A percentile compares a stretch with the other conserved stretches of the same genome.
These are phyloP conservation scores for Eulithis testata DNA, from an alignment of 2,888 invertebrate species.

Conservation along the genomic window DNA sequence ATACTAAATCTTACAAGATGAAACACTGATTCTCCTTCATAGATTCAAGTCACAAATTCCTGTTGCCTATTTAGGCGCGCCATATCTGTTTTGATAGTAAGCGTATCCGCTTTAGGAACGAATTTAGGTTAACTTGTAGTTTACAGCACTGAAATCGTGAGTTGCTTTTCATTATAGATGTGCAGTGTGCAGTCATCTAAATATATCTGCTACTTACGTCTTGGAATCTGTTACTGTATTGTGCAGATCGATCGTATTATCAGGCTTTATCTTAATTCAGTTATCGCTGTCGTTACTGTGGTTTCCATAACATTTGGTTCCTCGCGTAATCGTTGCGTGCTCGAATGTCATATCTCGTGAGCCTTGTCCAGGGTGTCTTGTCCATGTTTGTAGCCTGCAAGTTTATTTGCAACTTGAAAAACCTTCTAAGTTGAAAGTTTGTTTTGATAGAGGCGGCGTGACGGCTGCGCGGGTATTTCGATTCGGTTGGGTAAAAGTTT, in stretches of 20 bases:
- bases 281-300: slow-evolving; percentile 51
- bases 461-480: slow-evolving; percentile 53
- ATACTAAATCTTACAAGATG: slow-evolving; percentile 41
- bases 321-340: slow-evolving; percentile 63
- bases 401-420: slow-evolving; percentile 74
- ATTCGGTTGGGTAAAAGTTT: slow-evolving; percentile 78
- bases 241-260: slow-evolving; percentile 32
- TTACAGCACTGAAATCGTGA: slow-evolving; percentile 26
- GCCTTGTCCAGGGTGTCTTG: slow-evolving; percentile 73
- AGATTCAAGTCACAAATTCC: slow-evolving; percentile 42
- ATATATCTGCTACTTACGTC: too few species aligned
- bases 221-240: too few species aligned
- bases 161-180: slow-evolving; percentile 23
- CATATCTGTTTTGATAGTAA: slow-evolving; percentile 49
- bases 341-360: slow-evolving; percentile 70
- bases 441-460: slow-evolving; percentile 44
- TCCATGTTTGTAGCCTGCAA: slow-evolving; percentile 73
- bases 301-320: slow-evolving; percentile 47
- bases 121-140: slow-evolving; percentile 48
- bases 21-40: slow-evolving; percentile 35
- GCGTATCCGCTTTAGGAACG: slow-evolving; percentile 49
- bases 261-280: slow-evolving; percentile 26
- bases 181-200: slow-evolving; percentile 1
- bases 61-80: slow-evolving; percentile 43
- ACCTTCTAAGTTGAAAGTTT: slow-evolving; percentile 62